These are phyloP conservation scores for Albula glossodonta DNA, from an alignment of 2,113 vertebrate genomes.

Conservation along the genomic window DNA sequence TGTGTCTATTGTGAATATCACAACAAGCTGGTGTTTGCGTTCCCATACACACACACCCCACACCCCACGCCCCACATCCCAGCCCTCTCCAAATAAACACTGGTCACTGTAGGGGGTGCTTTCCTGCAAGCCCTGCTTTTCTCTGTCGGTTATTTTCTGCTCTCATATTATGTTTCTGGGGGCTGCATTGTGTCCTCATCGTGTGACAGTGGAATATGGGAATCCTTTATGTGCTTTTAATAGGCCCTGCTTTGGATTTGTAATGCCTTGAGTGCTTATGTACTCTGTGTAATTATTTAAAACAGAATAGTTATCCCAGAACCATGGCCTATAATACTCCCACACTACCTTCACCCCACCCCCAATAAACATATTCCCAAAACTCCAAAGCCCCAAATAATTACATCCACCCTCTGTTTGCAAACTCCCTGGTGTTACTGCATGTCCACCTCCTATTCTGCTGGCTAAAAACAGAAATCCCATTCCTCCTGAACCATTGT, in stretches of 20 bases:
- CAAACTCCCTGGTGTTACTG: not conserved
- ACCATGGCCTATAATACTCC: slow-evolving; percentile 65
- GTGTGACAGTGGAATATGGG: slow-evolving; percentile 69
- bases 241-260: slow-evolving; percentile 62
- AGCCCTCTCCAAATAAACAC: slow-evolving; percentile 52
- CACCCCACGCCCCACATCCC: slow-evolving; percentile 25
- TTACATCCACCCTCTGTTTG: not conserved
- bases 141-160: slow-evolving; percentile 52
- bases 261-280: slow-evolving; percentile 53
- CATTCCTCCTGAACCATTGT: not conserved
- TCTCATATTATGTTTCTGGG: slow-evolving; percentile 23
- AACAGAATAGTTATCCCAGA: slow-evolving; percentile 71
- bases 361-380: slow-evolving; percentile 59
- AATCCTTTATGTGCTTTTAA: slow-evolving; percentile 67
- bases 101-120: slow-evolving; percentile 48
- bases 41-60: slow-evolving; percentile 36
- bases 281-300: slow-evolving; percentile 66
- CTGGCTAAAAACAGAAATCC: slow-evolving; percentile 5
- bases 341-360: slow-evolving; percentile 55
- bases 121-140: slow-evolving; percentile 47
- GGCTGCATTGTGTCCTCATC: slow-evolving; percentile 46
- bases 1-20: slow-evolving; percentile 47
- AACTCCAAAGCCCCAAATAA: slow-evolving; percentile 26
- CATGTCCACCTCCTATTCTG: not conserved
- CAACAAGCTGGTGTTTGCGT: slow-evolving; percentile 33